phyloP scores from a whole-genome alignment of 2,888 invertebrate genomes.

The Hyposoter didymator region DNA sequence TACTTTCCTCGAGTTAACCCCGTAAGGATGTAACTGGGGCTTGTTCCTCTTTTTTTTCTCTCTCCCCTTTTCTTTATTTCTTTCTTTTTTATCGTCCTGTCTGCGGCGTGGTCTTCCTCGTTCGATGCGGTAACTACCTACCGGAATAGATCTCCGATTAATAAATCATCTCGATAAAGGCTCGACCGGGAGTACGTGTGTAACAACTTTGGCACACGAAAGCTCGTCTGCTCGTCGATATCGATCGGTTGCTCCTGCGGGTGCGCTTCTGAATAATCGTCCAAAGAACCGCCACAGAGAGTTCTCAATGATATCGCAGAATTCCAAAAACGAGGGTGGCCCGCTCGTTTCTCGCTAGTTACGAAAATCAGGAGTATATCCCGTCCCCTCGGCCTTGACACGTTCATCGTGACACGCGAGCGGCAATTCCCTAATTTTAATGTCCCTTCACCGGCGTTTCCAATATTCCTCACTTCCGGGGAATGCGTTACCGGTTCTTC shows the following conservation, averaged over 20 bases:
- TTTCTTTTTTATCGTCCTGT: not conserved
- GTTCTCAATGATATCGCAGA: not conserved
- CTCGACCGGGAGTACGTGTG: not conserved
- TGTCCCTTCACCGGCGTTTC: conserved; percentile 38
- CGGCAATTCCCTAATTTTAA: conserved; percentile 14
- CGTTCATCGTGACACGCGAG: conserved; percentile 2
- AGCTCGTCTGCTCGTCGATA: not conserved
- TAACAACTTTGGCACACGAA: conserved; percentile 6
- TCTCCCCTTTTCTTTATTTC: not conserved
- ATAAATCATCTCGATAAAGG: conserved; percentile 20
- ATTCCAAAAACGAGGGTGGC: not conserved
- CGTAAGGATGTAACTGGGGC: conserved; percentile 70
- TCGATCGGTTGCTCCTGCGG: conserved; percentile 6
- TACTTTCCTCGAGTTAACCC: conserved; percentile 77
- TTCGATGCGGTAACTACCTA: not conserved
- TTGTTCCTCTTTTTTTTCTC: not conserved
- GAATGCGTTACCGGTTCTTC: not conserved
- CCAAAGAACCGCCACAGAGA: not conserved
- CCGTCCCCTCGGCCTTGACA: conserved; percentile 36
- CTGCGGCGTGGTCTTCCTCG: not conserved
- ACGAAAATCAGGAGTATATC: not conserved
- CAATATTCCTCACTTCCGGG: conserved; percentile 47
- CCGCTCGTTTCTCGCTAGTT: not conserved
- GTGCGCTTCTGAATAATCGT: not conserved
- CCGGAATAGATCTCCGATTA: conserved; percentile 24